These are phyloP conservation scores for Petaurus breviceps DNA, from an alignment of 2,113 vertebrate species.

Conservation along the genomic window DNA sequence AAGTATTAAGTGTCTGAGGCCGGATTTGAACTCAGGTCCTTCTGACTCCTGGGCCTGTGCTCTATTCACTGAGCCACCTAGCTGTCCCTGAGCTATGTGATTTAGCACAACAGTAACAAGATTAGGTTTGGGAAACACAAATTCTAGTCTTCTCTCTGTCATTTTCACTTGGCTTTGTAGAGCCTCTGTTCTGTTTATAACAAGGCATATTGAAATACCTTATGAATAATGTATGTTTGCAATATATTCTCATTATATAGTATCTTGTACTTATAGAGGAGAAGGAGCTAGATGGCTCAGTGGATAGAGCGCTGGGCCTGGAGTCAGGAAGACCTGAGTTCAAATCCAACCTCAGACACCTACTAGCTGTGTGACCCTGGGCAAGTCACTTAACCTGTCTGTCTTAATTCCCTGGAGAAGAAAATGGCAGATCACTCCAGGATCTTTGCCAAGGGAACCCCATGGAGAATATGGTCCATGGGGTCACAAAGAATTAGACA, in stretches of 20 bases:
- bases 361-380: not conserved
- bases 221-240: slow-evolving; percentile 14
- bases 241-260: not conserved
- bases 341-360: not conserved
- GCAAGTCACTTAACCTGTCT: not conserved
- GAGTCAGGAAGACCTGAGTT: not conserved
- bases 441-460: not conserved
- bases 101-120: not conserved
- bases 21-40: too few species aligned
- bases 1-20: too few species aligned
- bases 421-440: not conserved
- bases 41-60: too few species aligned
- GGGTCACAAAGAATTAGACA: not conserved
- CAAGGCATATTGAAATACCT: slow-evolving; percentile 15
- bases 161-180: not conserved
- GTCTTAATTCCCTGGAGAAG: not conserved
- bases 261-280: not conserved
- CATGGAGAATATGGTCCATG: not conserved
- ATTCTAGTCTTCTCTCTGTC: slow-evolving; percentile 13
- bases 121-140: slow-evolving; percentile 18
- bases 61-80: too few species aligned
- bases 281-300: not conserved
- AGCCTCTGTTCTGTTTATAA: slow-evolving; percentile 40
- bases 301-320: not conserved
- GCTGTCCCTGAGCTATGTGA: not conserved